These are phyloP conservation scores for Rhinoraja longicauda DNA, from an alignment of 2,797 vertebrate species.

Conservation along the genomic window DNA sequence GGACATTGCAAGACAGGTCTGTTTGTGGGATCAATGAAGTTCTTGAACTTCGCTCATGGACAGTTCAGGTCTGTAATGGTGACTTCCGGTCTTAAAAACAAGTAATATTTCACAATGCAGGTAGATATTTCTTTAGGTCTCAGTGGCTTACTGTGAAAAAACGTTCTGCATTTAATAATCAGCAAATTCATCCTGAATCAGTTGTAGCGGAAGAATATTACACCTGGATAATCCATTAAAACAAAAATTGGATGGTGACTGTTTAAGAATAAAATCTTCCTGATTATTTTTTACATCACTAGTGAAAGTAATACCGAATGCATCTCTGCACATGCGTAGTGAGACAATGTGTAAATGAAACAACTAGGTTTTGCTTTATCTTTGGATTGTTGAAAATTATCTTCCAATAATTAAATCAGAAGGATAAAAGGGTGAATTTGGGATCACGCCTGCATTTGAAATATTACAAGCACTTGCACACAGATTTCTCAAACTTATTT, in stretches of 20 bases:
- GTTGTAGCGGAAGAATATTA: not conserved
- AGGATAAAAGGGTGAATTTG: not conserved
- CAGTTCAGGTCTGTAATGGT: constrained; percentile 23
- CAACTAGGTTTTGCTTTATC: not conserved
- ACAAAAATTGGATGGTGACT: not conserved
- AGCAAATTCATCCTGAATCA: not conserved
- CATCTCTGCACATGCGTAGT: not conserved
- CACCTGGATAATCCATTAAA: not conserved
- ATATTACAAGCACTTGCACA: not conserved
- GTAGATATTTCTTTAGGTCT: not conserved
- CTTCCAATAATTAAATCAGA: not conserved
- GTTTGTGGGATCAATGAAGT: constrained; percentile 21
- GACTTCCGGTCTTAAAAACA: not conserved
- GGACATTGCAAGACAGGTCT: not conserved
- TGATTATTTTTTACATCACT: not conserved
- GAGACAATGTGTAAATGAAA: not conserved
- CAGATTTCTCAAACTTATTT: not conserved
- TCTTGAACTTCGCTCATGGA: not conserved
- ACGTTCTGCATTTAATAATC: not conserved
- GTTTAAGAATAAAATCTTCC: not conserved
- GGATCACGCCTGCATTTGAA: constrained; percentile 15
- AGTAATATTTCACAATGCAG: constrained; percentile 14
- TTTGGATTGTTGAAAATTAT: not conserved
- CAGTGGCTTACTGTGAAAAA: not conserved
- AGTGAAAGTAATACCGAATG: not conserved